A percentile compares a stretch with the other conserved stretches of the same genome.
These are phyloP conservation scores for Hanleya hanleyi DNA, from an alignment of 2,888 invertebrate genomes.

Conservation along the genomic window DNA sequence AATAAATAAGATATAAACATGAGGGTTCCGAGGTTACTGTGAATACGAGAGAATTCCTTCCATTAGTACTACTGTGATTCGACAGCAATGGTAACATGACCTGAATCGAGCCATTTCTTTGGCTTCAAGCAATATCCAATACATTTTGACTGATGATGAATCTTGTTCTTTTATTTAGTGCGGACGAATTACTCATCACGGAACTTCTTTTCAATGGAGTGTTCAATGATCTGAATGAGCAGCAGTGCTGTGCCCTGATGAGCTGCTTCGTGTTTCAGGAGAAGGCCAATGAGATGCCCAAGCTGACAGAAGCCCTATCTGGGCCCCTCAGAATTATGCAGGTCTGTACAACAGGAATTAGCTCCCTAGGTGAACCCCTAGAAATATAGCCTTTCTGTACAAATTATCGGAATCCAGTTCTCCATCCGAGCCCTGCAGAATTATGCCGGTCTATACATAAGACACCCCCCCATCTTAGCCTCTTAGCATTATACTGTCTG, in stretches of 20 bases:
- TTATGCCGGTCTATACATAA: too few species aligned
- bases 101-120: neutral
- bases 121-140: neutral
- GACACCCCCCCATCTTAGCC: too few species aligned
- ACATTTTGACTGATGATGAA: too few species aligned
- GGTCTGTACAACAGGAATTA: slow-evolving; percentile 71
- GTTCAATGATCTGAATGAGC: slow-evolving; percentile 85
- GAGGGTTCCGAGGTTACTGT: too few species aligned
- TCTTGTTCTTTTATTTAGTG: slow-evolving; percentile 74
- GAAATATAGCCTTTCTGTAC: too few species aligned
- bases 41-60: too few species aligned
- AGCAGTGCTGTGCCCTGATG: slow-evolving; percentile 79
- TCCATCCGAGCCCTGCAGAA: too few species aligned
- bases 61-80: too few species aligned
- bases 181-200: slow-evolving; percentile 96
- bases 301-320: slow-evolving; percentile 88
- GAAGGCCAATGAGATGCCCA: slow-evolving; percentile 86
- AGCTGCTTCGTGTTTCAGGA: slow-evolving; percentile 79
- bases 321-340: slow-evolving; percentile 93
- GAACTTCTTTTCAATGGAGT: slow-evolving; percentile 99
- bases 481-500: too few species aligned
- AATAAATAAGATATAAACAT: too few species aligned
- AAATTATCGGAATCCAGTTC: too few species aligned
- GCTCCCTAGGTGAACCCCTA: too few species aligned
- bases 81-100: neutral